Percentiles rank a stretch among this genome's conserved stretches.
Evolutionary conservation across 2,113 vertebrate genomes (phyloP).

Genomic region (Oryzias javanicus): DNA sequence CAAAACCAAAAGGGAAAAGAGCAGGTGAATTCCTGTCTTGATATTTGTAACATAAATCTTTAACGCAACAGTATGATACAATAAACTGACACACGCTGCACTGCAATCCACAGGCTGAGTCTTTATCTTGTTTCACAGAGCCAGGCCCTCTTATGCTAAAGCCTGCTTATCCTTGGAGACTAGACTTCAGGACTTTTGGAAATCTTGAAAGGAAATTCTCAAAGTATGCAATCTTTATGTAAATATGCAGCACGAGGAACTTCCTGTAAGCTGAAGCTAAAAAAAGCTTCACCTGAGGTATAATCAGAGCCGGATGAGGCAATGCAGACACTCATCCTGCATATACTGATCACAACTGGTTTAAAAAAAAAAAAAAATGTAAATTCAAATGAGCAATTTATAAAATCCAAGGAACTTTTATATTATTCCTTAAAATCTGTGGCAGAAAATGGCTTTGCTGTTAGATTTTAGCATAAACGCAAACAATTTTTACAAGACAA

Average conservation of each 20-base stretch:
- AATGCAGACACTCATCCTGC: neutral
- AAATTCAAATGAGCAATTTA: too few relatives aligned
- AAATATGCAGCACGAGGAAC: neutral
- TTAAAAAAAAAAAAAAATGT: too few relatives aligned
- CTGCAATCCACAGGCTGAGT: neutral
- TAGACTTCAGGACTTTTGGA: neutral
- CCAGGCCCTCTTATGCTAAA: neutral
- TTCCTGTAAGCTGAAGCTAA: neutral
- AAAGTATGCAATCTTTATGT: neutral
- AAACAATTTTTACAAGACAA: too few relatives aligned
- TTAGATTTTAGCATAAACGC: too few relatives aligned
- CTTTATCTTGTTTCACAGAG: neutral
- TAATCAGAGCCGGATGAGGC: neutral
- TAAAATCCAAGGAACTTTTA: too few relatives aligned
- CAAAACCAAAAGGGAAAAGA: too few relatives aligned
- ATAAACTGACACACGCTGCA: neutral
- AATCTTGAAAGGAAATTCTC: slow-evolving; percentile 5
- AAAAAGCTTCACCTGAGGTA: neutral
- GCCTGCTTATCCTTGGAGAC: slow-evolving; percentile 2
- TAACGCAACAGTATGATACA: neutral
- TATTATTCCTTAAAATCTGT: too few relatives aligned
- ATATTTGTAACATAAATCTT: neutral
- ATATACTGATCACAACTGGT: too few relatives aligned
- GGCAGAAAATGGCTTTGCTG: too few relatives aligned
- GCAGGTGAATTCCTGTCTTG: too few relatives aligned